Evolutionary conservation across 2,113 vertebrate species (phyloP).

Genomic region (Nycticorax nycticorax): DNA sequence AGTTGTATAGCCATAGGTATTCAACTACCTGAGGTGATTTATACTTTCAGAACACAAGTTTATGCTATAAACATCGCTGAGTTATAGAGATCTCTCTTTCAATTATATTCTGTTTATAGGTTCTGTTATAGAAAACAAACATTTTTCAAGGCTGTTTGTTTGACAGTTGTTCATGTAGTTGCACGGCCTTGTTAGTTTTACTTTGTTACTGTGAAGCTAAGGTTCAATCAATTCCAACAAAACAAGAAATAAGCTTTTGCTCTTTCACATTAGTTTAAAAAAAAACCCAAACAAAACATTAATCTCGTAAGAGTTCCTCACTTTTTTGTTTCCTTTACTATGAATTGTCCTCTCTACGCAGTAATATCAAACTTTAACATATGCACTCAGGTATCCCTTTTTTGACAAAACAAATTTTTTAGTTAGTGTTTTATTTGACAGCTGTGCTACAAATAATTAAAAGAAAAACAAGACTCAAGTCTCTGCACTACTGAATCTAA

Average conservation of each 20-base stretch:
- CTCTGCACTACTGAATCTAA: conserved; percentile 62
- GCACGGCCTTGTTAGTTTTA: not conserved
- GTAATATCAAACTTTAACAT: conserved; percentile 51
- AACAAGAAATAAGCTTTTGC: conserved; percentile 50
- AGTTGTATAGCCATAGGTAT: not conserved
- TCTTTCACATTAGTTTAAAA: conserved; percentile 38
- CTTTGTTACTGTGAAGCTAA: not conserved
- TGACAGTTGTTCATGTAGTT: not conserved
- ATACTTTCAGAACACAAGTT: not conserved
- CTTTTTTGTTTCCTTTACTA: conserved; percentile 53
- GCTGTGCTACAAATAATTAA: conserved; percentile 72
- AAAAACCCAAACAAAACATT: not conserved
- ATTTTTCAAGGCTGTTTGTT: not conserved
- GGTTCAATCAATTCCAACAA: conserved; percentile 1
- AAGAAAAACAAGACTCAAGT: conserved; percentile 64
- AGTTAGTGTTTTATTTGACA: conserved; percentile 78
- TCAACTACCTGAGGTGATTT: not conserved
- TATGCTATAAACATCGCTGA: not conserved
- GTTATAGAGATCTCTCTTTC: not conserved
- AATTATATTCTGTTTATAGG: not conserved
- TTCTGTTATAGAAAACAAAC: not conserved
- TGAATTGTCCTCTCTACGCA: conserved; percentile 21
- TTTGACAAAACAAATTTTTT: conserved; percentile 73
- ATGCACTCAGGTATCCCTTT: conserved; percentile 60
- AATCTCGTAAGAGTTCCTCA: conserved; percentile 40